Base-by-base conservation (phyloP, 37 sponge, comb jelly and placozoan genomes). In the Aphrocallistes beatrix region DNA sequence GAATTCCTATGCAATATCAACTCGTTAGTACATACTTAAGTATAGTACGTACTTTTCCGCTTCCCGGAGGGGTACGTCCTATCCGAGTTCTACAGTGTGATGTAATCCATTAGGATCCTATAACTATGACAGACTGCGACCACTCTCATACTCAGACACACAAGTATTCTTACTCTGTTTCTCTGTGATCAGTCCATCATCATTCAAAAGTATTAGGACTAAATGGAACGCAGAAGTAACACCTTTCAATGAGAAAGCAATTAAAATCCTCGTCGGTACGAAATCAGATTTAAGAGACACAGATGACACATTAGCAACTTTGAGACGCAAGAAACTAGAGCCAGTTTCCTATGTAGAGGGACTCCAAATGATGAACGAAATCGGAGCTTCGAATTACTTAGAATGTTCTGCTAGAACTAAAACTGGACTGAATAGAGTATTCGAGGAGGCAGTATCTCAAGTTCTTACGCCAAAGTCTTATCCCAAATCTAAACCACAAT, bases 131-230 rank as follows among this genome's bases (percentile, higher is more conserved):
- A 39, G 92, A 0, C 86, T 92, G 19, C 39, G 92, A 8, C 90
- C 92, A 17, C 88, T 89, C 32, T 89, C 90, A 23, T 92, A 92
- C 40, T 90, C 92, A 34, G 88, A 90, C 38, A 89, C 92, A 23
- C 90, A 92, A 37, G 88, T 89, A 17, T 92, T 89, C 60, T 75
- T 92, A n/a, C 21, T 92, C 23, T 88, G 88, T 82, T 92, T 87
- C 75, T 81, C 85, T 1, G 86, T 88, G 0, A 45, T 36, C 0
- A 40, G 83, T 81, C 39, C 51, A 1, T 1, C 86, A 36, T 89
- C 92, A 0, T 86, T 92, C 86, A 82, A 81, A 0, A 92, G 89
- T 48, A 82, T 87, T 30, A n/a, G 37, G 0, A 19, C 28, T 25
- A 89, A 88, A 49, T 91, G 91, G 91, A 37, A 82, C 16, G 87